Evolutionary conservation across 2,888 invertebrate species (phyloP).

Genomic region (Sicus ferrugineus): DNA sequence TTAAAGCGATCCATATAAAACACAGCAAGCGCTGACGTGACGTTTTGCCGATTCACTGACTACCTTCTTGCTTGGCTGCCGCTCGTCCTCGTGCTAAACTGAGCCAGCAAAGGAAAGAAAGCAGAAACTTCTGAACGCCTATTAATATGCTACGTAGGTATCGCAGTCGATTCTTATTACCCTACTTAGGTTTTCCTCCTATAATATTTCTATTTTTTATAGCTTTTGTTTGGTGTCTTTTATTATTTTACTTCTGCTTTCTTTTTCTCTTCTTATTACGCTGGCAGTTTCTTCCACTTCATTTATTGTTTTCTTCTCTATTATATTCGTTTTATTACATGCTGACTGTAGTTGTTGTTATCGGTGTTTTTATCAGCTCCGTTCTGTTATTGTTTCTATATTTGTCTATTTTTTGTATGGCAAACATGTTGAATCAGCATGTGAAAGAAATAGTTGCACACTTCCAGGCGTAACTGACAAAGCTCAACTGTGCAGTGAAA

Average conservation of each 20-base stretch:
- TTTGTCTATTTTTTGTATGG: conserved; percentile 22
- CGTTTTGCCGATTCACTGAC: neutral
- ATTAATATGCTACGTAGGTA: neutral
- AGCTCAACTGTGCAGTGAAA: no score
- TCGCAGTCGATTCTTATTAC: no score
- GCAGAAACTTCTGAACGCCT: neutral
- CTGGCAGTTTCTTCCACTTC: no score
- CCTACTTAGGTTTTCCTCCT: no score
- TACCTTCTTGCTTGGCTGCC: neutral
- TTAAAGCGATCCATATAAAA: neutral
- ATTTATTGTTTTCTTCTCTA: no score
- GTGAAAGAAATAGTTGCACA: conserved; percentile 7
- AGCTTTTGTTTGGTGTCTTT: neutral
- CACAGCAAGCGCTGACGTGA: neutral
- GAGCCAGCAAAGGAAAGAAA: neutral
- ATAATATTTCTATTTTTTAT: neutral
- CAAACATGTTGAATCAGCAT: conserved; percentile 19
- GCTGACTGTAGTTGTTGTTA: neutral
- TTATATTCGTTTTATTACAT: no score
- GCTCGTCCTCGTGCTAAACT: neutral
- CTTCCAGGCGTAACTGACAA: conserved; percentile 13
- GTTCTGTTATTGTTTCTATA: neutral
- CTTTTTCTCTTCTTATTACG: neutral
- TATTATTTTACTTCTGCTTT: no score
- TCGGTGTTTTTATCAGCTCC: neutral